phyloP scores from a whole-genome alignment of 1,140 invertebrate genomes.

The Brachionus rubens region DNA sequence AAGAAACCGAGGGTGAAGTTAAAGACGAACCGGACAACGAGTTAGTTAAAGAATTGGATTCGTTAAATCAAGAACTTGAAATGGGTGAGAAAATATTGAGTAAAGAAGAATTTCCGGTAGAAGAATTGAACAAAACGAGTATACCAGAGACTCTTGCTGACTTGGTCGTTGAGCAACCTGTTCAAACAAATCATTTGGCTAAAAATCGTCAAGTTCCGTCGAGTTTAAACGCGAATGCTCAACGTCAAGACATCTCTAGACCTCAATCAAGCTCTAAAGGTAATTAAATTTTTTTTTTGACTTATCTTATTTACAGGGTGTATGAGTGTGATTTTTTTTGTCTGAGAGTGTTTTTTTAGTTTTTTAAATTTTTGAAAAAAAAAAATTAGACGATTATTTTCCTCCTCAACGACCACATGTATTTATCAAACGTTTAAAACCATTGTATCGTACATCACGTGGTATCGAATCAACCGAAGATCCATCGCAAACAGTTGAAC shows the following conservation, averaged over 20 bases:
- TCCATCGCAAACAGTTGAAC: background rate
- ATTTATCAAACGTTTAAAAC: background rate
- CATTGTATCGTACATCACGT: background rate
- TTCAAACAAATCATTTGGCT: background rate
- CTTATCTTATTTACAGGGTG: background rate
- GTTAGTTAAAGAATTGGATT: conserved; percentile 25
- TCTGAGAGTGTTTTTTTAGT: background rate
- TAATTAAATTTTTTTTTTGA: background rate
- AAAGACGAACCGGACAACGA: conserved; percentile 1
- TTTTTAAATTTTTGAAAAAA: conserved; percentile 1
- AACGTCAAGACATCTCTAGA: conserved; percentile 8
- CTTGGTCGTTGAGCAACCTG: background rate
- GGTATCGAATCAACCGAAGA: background rate
- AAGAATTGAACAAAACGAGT: background rate
- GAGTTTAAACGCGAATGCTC: background rate
- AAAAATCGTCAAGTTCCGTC: conserved; percentile 1
- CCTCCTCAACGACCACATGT: background rate
- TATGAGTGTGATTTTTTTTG: too few relatives aligned
- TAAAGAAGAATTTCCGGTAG: background rate
- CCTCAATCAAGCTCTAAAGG: background rate
- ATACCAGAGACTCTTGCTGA: background rate
- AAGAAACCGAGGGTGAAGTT: background rate
- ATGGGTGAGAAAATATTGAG: conserved; percentile 23
- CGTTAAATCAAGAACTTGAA: conserved; percentile 6
- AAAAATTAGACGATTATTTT: background rate